Conservation (phyloP, 2,888 invertebrate species). For the Lordiphosa fenestrarum region DNA sequence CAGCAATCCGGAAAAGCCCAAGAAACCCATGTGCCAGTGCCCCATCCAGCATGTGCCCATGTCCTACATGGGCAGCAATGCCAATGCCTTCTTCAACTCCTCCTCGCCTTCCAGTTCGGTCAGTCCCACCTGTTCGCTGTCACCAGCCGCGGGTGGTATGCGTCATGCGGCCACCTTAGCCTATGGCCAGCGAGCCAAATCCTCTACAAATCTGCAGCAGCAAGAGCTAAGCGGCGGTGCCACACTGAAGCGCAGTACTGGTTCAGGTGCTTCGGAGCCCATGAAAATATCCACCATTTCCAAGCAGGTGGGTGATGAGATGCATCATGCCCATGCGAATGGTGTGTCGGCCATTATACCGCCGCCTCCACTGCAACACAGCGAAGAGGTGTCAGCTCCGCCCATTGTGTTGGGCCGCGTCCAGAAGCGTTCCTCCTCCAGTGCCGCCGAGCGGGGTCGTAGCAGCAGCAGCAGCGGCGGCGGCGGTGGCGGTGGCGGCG, state of each 20-base stretch:
- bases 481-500: slow-evolving; percentile 33
- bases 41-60: slow-evolving; percentile 81
- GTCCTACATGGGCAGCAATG: slow-evolving; percentile 80
- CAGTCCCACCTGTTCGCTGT: slow-evolving; percentile 56
- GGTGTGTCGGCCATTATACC: slow-evolving; percentile 59
- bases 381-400: slow-evolving; percentile 66
- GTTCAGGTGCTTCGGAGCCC: slow-evolving; percentile 62
- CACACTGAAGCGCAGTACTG: slow-evolving; percentile 25
- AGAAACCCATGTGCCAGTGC: slow-evolving; percentile 80
- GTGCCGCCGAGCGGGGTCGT: slow-evolving; percentile 50
- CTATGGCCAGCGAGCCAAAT: slow-evolving; percentile 68
- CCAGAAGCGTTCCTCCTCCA: slow-evolving; percentile 63
- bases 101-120: slow-evolving; percentile 34
- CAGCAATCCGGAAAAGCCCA: slow-evolving; percentile 35
- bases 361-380: slow-evolving; percentile 67
- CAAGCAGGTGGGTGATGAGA: slow-evolving; percentile 77
- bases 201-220: slow-evolving; percentile 56
- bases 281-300: slow-evolving; percentile 79
- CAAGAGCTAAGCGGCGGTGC: slow-evolving; percentile 41
- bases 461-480: slow-evolving; percentile 41
- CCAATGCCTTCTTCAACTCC: slow-evolving; percentile 61
- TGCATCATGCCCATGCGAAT: slow-evolving; percentile 25
- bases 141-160: slow-evolving; percentile 38
- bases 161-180: slow-evolving; percentile 57
- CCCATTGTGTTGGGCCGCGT: slow-evolving; percentile 76